Conservation (phyloP, 2,113 vertebrate species). For the Collichthys lucidus region DNA sequence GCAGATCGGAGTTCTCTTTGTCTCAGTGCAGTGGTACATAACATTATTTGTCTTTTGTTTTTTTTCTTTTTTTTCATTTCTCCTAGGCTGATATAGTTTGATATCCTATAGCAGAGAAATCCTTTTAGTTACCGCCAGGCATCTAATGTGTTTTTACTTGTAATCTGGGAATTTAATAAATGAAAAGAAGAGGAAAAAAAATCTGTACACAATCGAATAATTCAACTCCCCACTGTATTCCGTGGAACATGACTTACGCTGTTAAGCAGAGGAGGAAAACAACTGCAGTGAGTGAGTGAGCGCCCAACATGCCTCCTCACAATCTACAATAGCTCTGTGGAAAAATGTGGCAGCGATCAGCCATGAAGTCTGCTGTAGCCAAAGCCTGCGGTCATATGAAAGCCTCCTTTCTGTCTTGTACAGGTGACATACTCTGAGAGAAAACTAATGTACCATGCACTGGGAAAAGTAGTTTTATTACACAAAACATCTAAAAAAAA, state of each 20-base stretch:
- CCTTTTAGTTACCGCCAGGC: conserved; percentile 69
- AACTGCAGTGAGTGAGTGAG: conserved; percentile 61
- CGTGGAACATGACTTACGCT: conserved; percentile 62
- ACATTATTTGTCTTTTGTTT: conserved; percentile 73
- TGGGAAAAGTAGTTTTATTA: conserved; percentile 84
- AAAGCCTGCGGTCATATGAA: conserved; percentile 58
- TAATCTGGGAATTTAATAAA: conserved; percentile 80
- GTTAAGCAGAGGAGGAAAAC: conserved; percentile 61
- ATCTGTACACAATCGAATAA: conserved; percentile 72
- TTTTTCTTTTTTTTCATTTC: conserved; percentile 65
- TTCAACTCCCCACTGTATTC: conserved; percentile 69
- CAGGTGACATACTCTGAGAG: conserved; percentile 69
- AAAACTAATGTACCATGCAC: conserved; percentile 84
- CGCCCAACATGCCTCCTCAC: conserved; percentile 46
- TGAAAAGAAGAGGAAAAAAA: conserved; percentile 62
- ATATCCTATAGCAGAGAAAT: conserved; percentile 71
- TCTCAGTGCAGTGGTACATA: conserved; percentile 70
- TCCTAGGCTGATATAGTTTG: conserved; percentile 71
- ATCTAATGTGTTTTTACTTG: conserved; percentile 80
- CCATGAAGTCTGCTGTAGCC: conserved; percentile 62
- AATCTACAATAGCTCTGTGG: conserved; percentile 62
- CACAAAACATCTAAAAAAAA: conserved; percentile 85
- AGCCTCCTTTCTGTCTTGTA: conserved; percentile 61
- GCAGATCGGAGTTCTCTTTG: conserved; percentile 78
- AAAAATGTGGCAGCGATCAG: conserved; percentile 66